phyloP scores from a whole-genome alignment of 1,140 invertebrate genomes.

The Brachionus plicatilis region DNA sequence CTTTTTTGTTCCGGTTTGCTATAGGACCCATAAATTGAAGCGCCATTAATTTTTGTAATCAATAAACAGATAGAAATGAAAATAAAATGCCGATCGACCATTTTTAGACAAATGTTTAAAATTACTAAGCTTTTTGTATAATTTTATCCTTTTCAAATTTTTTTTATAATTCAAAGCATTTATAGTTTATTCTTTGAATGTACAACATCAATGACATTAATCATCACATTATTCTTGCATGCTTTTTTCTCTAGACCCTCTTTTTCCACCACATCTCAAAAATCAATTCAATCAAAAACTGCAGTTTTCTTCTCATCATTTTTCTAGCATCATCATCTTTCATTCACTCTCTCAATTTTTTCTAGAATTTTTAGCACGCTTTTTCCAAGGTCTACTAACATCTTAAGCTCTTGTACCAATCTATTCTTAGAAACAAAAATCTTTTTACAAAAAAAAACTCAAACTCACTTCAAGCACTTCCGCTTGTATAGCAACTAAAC shows the following conservation, averaged over 20 bases:
- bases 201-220: background rate
- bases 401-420: background rate
- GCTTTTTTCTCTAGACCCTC: background rate
- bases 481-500: background rate
- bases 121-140: background rate
- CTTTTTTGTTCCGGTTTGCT: background rate
- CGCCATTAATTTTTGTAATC: background rate
- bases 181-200: background rate
- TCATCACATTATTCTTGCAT: background rate
- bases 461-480: background rate
- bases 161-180: background rate
- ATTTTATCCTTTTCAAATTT: background rate
- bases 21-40: background rate
- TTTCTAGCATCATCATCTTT: background rate
- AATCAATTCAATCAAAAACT: background rate
- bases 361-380: background rate
- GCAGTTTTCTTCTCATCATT: background rate
- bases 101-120: background rate
- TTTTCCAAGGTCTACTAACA: background rate
- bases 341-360: background rate
- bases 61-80: background rate
- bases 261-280: background rate
- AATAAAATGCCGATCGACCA: background rate
- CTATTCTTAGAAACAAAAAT: background rate
- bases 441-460: background rate